These are phyloP conservation scores for Rhopalosiphum maidis DNA, from an alignment of 1,140 invertebrate genomes.

Conservation along the genomic window DNA sequence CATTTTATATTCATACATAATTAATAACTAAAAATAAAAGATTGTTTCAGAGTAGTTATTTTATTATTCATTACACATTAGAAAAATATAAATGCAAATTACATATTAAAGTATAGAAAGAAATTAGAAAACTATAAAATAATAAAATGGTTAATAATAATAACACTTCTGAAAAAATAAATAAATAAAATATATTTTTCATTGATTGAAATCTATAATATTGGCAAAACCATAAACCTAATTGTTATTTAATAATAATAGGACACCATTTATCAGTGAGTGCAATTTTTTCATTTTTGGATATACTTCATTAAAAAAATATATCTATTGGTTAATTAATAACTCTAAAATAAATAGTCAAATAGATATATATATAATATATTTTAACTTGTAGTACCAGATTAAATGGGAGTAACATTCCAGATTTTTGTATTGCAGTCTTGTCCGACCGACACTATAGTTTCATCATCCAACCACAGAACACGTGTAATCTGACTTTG, in stretches of 20 bases:
- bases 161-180: conserved; percentile 14
- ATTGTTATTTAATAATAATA: conserved; percentile 54
- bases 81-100: conserved; percentile 51
- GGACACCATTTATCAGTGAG: conserved; percentile 13
- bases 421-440: conserved; percentile 94
- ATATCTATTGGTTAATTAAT: conserved; percentile 29
- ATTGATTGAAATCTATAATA: conserved; percentile 19
- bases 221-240: conserved; percentile 20
- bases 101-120: conserved; percentile 15
- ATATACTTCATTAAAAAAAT: conserved; percentile 23
- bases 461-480: conserved; percentile 85
- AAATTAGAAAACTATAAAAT: conserved; percentile 29
- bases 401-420: conserved; percentile 64
- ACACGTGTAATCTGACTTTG: conserved; percentile 93
- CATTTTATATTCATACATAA: not conserved
- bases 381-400: not conserved
- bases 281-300: conserved; percentile 2
- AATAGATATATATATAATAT: conserved; percentile 30
- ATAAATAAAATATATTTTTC: conserved; percentile 6
- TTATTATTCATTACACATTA: conserved; percentile 12
- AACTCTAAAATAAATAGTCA: conserved; percentile 44
- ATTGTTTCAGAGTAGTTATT: conserved; percentile 1
- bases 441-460: conserved; percentile 90
- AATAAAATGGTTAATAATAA: conserved; percentile 54
- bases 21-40: not conserved